These are phyloP conservation scores for Pollenia angustigena DNA, from an alignment of 2,888 invertebrate genomes.

Conservation along the genomic window DNA sequence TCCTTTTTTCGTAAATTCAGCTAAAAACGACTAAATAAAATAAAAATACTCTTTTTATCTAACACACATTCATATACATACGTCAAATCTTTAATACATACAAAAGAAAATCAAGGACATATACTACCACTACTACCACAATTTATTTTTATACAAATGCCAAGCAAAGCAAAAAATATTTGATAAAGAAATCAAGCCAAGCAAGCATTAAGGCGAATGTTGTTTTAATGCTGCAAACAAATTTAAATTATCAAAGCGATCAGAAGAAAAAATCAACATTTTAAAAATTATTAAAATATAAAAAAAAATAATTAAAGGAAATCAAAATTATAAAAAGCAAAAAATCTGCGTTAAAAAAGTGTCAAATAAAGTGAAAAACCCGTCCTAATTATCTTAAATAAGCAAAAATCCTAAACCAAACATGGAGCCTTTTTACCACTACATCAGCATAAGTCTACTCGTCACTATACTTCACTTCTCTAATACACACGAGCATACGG, in stretches of 20 bases:
- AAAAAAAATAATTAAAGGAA: not conserved
- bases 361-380: conserved; percentile 23
- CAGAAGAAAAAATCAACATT: not conserved
- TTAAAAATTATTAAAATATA: not conserved
- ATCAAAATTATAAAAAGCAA: not conserved
- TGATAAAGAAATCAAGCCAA: conserved; percentile 3
- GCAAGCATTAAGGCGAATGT: not conserved
- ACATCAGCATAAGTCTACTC: conserved; percentile 73
- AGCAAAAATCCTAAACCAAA: conserved; percentile 52
- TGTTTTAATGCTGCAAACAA: conserved; percentile 18
- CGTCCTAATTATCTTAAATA: conserved; percentile 49
- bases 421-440: conserved; percentile 74
- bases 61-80: not conserved
- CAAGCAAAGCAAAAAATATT: not conserved
- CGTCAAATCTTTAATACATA: not conserved
- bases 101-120: conserved; percentile 34
- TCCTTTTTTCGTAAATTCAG: conserved; percentile 42
- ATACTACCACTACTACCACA: not conserved
- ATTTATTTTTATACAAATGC: not conserved
- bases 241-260: conserved; percentile 11
- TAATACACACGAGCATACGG: conserved; percentile 82
- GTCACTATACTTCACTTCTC: conserved; percentile 77
- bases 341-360: conserved; percentile 8
- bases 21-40: not conserved
- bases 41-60: not conserved